A percentile compares a stretch with the other conserved stretches of the same genome.
These are phyloP conservation scores for Sebastiscus tertius DNA, from an alignment of 2,797 vertebrate genomes.

Conservation along the genomic window DNA sequence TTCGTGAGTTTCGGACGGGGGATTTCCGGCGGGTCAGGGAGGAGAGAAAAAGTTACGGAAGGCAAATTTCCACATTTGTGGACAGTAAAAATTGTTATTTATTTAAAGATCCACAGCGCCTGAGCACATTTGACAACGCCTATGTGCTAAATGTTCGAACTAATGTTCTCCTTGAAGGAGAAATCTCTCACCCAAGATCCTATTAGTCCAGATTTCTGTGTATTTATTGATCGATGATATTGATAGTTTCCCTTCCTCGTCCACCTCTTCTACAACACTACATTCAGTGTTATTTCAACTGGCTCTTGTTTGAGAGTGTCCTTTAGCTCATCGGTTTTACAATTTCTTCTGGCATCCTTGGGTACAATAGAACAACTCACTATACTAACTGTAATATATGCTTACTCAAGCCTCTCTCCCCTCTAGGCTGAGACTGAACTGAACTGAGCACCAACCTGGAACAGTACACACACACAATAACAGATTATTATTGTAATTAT, in stretches of 20 bases:
- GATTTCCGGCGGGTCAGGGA: no score
- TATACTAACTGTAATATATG: constrained; percentile 82
- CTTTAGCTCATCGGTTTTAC: constrained; percentile 39
- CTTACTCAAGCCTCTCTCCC: constrained; percentile 72
- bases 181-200: background rate
- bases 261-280: background rate
- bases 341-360: constrained; percentile 62
- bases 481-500: constrained; percentile 82
- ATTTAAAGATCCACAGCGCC: no score
- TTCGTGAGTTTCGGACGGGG: no score
- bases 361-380: constrained; percentile 81
- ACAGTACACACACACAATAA: constrained; percentile 83
- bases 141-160: no score
- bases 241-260: background rate
- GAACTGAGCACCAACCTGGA: constrained; percentile 81
- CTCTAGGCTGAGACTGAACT: constrained; percentile 77
- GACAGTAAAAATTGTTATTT: no score
- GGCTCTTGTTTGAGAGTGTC: constrained; percentile 48
- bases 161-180: background rate
- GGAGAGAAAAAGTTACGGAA: no score
- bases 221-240: background rate
- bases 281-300: constrained; percentile 47
- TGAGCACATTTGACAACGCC: no score
- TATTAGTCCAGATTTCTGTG: background rate
- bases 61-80: no score